Conservation (phyloP, 2,113 vertebrate species). For the Vimba vimba region DNA sequence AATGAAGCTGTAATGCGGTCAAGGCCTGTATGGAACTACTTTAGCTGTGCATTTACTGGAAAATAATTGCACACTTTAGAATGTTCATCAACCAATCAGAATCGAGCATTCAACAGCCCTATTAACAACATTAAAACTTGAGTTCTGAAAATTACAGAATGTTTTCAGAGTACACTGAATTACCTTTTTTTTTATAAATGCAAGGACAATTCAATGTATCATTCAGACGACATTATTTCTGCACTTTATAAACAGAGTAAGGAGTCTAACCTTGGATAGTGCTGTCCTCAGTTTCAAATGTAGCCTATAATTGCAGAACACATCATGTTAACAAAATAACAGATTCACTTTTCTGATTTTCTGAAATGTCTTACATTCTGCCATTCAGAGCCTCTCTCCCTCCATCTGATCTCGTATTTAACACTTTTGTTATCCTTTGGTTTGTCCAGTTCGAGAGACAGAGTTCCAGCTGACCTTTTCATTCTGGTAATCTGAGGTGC, state of each 20-base stretch:
- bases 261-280: slow-evolving; percentile 47
- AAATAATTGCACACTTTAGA: too few species aligned
- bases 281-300: slow-evolving; percentile 48
- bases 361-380: slow-evolving; percentile 41
- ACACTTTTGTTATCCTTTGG: slow-evolving; percentile 27
- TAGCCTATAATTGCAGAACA: slow-evolving; percentile 41
- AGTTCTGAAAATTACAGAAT: not conserved
- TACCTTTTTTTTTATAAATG: not conserved
- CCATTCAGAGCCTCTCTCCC: slow-evolving; percentile 32
- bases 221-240: not conserved
- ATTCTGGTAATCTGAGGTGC: slow-evolving; percentile 8
- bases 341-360: not conserved
- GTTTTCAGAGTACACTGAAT: not conserved
- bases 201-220: not conserved
- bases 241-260: not conserved
- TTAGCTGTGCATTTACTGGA: too few species aligned
- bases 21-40: too few species aligned
- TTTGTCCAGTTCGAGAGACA: slow-evolving; percentile 36
- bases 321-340: slow-evolving; percentile 8
- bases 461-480: slow-evolving; percentile 7
- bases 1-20: too few species aligned
- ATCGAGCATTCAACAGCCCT: too few species aligned
- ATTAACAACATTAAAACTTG: too few species aligned
- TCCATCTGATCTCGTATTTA: slow-evolving; percentile 52
- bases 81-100: too few species aligned